Evolutionary conservation across 1,140 invertebrate species (phyloP).

Genomic region (Lordiphosa clarofinis): DNA sequence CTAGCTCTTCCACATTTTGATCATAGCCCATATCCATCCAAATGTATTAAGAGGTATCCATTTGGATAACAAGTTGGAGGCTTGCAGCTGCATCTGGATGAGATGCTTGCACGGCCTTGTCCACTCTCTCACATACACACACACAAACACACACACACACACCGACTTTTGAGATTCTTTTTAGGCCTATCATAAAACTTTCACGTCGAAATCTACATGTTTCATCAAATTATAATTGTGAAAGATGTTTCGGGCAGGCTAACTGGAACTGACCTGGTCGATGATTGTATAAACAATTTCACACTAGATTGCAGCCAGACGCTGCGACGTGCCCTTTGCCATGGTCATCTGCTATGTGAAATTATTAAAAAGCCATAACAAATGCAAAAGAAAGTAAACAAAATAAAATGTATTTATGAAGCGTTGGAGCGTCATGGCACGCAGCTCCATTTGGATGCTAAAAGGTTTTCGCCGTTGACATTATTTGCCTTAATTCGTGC

Average conservation of each 20-base stretch:
- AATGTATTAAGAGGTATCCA: conserved; percentile 10
- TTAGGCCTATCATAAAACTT: conserved; percentile 66
- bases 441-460: conserved; percentile 47
- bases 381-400: conserved; percentile 68
- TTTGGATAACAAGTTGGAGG: conserved; percentile 40
- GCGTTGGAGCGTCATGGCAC: conserved; percentile 48
- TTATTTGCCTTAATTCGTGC: conserved; percentile 63
- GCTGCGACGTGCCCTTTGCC: conserved; percentile 24
- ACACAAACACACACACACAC: too few species aligned
- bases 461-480: conserved; percentile 58
- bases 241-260: conserved; percentile 23
- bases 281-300: conserved; percentile 63
- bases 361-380: conserved; percentile 68
- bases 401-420: conserved; percentile 70
- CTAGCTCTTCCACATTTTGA: too few species aligned
- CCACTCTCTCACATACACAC: too few species aligned
- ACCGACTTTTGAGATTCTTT: conserved; percentile 19
- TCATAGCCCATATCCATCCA: not conserved
- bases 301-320: conserved; percentile 35
- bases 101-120: conserved; percentile 34
- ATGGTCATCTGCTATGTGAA: conserved; percentile 28
- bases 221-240: conserved; percentile 55
- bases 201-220: conserved; percentile 71
- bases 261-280: conserved; percentile 25
- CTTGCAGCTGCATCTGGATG: conserved; percentile 64